Percentiles rank a stretch among this genome's conserved stretches.
phyloP scores from a whole-genome alignment of 2,113 vertebrate genomes.

The Columbina picui region DNA sequence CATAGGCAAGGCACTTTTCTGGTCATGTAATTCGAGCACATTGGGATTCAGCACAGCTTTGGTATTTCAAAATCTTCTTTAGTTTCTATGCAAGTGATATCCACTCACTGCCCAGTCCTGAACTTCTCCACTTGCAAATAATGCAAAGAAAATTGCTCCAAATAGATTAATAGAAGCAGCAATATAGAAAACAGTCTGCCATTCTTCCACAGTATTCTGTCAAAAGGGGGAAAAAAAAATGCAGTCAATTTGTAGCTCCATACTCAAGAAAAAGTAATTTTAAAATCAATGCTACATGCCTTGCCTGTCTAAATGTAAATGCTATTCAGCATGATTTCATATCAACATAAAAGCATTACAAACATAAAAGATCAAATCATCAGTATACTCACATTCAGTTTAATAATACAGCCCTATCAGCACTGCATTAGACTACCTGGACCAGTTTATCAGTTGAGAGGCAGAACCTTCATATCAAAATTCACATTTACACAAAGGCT shows the following conservation, averaged over 20 bases:
- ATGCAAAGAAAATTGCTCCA: conserved; percentile 87
- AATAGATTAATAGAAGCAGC: conserved; percentile 90
- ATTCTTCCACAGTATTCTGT: conserved; percentile 91
- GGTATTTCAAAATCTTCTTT: conserved; percentile 44
- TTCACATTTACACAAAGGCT: neutral
- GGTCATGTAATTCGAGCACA: conserved; percentile 55
- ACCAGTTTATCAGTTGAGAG: neutral
- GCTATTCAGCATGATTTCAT: neutral
- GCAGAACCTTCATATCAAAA: neutral
- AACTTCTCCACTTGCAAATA: conserved; percentile 87
- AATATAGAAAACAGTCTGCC: conserved; percentile 94
- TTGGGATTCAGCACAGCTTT: conserved; percentile 14
- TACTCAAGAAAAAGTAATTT: neutral
- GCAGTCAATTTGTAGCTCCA: neutral
- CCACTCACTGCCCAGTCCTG: conserved; percentile 89
- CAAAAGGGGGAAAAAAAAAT: neutral
- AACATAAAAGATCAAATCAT: neutral
- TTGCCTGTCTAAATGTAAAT: neutral
- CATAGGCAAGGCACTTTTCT: conserved; percentile 73
- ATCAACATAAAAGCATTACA: neutral
- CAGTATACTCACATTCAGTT: neutral
- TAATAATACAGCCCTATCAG: neutral
- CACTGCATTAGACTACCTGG: neutral
- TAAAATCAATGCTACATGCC: fast-evolving
- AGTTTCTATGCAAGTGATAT: conserved; percentile 72